A percentile compares a stretch with the other conserved stretches of the same genome.
These are phyloP conservation scores for Synanceia verrucosa DNA, from an alignment of 2,797 vertebrate genomes.

Conservation along the genomic window DNA sequence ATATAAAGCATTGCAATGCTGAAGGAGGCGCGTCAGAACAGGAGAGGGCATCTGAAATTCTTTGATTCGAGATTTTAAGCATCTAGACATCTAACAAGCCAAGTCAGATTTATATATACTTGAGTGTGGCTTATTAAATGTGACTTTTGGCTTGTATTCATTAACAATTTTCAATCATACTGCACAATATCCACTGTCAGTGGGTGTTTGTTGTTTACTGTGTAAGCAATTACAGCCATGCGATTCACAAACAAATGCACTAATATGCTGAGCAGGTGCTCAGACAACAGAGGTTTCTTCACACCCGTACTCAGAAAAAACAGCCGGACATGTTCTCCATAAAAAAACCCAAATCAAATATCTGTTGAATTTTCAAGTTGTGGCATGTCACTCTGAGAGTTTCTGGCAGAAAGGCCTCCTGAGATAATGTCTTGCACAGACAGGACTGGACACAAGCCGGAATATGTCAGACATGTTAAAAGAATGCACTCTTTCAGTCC, in stretches of 20 bases:
- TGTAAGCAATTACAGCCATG: constrained; percentile 10
- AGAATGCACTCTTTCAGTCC: constrained; percentile 37
- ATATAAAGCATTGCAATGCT: constrained; percentile 5
- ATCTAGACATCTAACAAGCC: neutral
- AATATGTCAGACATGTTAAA: constrained; percentile 46
- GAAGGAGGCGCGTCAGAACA: constrained; percentile 1
- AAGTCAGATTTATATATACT: neutral
- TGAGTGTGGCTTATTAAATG: neutral
- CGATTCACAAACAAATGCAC: constrained; percentile 12
- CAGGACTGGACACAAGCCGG: constrained; percentile 47
- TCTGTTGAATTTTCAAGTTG: neutral
- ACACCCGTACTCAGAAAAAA: neutral
- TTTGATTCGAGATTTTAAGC: neutral
- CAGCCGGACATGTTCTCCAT: neutral
- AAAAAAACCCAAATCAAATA: neutral
- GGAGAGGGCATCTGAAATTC: neutral
- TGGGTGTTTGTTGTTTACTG: neutral
- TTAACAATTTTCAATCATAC: neutral
- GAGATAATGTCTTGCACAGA: constrained; percentile 46
- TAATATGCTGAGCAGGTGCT: constrained; percentile 14
- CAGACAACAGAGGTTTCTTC: constrained; percentile 13
- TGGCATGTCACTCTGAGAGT: neutral
- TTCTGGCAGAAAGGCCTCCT: neutral
- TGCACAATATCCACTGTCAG: neutral
- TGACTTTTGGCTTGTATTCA: neutral